phyloP scores from a whole-genome alignment of 2,888 invertebrate genomes.

The Ypsolopha scabrella region DNA sequence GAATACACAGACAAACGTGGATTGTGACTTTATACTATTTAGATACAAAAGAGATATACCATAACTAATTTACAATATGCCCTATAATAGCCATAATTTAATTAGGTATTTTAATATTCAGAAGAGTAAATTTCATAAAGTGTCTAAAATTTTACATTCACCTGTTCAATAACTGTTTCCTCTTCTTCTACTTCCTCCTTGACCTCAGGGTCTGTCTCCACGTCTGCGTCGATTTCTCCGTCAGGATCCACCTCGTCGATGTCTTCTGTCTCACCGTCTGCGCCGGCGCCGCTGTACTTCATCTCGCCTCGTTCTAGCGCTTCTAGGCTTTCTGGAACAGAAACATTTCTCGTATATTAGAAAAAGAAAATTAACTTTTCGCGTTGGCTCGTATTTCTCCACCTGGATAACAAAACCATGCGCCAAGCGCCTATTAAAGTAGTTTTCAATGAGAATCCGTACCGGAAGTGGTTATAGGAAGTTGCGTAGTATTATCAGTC shows the following conservation, averaged over 20 bases:
- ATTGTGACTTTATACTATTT: no score
- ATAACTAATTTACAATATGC: no score
- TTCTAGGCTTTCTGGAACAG: slow-evolving; percentile 78
- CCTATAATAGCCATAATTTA: no score
- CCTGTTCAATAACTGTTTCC: slow-evolving; percentile 51
- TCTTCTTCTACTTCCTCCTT: slow-evolving; percentile 73
- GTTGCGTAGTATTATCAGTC: no score
- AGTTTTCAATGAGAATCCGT: no score
- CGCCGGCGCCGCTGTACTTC: slow-evolving; percentile 81
- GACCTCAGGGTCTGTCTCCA: slow-evolving; percentile 57
- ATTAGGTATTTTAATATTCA: no score
- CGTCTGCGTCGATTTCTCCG: slow-evolving; percentile 66
- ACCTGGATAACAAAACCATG: background rate
- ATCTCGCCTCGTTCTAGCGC: slow-evolving; percentile 88
- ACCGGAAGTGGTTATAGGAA: no score
- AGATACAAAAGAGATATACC: no score
- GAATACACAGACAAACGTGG: no score
- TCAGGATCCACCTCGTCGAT: slow-evolving; percentile 65
- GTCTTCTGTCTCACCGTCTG: slow-evolving; percentile 75
- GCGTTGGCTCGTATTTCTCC: background rate
- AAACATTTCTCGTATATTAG: background rate
- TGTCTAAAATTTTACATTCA: no score
- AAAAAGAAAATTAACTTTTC: background rate
- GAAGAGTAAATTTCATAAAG: no score
- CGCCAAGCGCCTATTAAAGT: no score